These are phyloP conservation scores for Tychaedon coryphoeus DNA, from an alignment of 2,113 vertebrate genomes.

Conservation along the genomic window DNA sequence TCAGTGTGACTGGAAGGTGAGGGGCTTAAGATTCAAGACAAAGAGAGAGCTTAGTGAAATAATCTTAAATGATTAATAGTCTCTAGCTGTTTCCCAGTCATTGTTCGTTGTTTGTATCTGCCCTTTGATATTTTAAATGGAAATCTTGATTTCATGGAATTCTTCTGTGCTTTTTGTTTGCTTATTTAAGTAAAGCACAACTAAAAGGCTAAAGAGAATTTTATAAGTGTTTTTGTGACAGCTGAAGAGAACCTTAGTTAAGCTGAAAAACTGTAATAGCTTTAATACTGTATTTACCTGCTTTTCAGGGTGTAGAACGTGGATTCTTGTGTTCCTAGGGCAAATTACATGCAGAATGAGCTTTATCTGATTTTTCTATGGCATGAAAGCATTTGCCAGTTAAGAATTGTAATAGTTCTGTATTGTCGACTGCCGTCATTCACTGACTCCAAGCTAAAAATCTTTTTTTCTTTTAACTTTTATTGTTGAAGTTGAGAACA, in stretches of 20 bases:
- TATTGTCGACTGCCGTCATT: background rate
- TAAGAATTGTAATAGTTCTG: background rate
- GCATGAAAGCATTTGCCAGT: background rate
- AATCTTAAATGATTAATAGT: background rate
- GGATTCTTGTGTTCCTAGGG: constrained; percentile 5
- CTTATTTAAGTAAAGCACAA: background rate
- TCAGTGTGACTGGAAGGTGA: background rate
- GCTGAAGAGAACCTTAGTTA: background rate
- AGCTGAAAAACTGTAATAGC: background rate
- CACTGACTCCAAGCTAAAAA: background rate
- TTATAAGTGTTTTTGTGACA: background rate
- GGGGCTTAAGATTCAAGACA: background rate
- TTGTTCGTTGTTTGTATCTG: background rate
- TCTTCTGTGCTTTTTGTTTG: background rate
- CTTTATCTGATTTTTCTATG: background rate
- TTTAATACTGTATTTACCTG: background rate
- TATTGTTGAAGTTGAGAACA: background rate
- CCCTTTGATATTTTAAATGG: background rate
- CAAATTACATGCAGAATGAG: background rate
- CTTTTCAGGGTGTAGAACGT: background rate
- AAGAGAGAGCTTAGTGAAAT: background rate
- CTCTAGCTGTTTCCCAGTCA: background rate
- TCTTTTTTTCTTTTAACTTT: background rate
- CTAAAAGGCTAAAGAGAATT: background rate
- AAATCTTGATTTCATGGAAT: background rate